Percentiles rank a stretch among this genome's conserved stretches.
Conservation (phyloP, 1,140 invertebrate species). For the Drosophila quadrilineata region DNA sequence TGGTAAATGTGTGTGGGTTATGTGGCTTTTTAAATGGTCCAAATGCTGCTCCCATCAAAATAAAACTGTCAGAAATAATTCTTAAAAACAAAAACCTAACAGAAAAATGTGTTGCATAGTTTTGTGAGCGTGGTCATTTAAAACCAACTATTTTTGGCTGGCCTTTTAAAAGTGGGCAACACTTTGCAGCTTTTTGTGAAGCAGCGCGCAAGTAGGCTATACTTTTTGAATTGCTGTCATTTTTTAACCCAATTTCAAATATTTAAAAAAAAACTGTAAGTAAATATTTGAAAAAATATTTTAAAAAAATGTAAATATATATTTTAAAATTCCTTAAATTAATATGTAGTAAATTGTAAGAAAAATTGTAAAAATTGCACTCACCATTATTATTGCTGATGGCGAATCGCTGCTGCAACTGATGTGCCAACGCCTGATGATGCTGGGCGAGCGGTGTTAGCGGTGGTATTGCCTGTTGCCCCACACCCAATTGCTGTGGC, state of each 20-base stretch:
- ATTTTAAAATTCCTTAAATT: too few species aligned
- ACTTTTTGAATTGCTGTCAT: not conserved
- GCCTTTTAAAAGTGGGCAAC: conserved; percentile 25
- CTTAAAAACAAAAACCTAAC: too few species aligned
- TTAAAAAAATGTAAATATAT: not conserved
- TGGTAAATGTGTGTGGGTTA: too few species aligned
- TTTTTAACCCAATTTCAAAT: not conserved
- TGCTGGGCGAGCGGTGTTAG: conserved; percentile 76
- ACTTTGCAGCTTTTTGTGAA: not conserved
- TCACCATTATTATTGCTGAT: conserved; percentile 81
- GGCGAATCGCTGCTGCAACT: conserved; percentile 80
- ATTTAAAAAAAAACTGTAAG: not conserved
- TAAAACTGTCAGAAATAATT: too few species aligned
- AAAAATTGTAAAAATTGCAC: too few species aligned
- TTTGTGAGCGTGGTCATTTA: too few species aligned
- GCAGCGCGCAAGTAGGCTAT: conserved; percentile 27
- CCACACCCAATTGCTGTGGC: conserved; percentile 71
- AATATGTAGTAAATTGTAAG: too few species aligned
- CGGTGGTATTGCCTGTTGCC: conserved; percentile 59
- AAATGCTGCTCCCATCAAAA: too few species aligned
- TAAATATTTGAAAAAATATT: not conserved
- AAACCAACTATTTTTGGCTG: not conserved
- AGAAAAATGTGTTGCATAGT: too few species aligned
- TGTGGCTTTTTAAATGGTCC: conserved; percentile 40
- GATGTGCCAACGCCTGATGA: conserved; percentile 80